Base-by-base conservation (phyloP, 2,113 vertebrate genomes). In the Colaptes auratus region DNA sequence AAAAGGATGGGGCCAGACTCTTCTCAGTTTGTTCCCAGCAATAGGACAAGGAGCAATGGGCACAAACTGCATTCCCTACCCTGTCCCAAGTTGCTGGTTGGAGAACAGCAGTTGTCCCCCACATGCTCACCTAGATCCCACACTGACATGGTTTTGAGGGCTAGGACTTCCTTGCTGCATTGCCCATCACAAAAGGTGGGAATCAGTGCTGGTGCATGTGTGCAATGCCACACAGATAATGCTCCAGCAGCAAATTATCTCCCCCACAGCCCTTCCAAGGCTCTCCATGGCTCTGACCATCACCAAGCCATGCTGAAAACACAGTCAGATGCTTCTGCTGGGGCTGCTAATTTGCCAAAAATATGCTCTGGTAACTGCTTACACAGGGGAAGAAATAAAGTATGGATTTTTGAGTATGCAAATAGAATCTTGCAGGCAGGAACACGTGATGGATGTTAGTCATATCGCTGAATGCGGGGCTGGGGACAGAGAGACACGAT, bases 401-500 rank as follows among this genome's bases (percentile, higher is more conserved):
- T 85, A 80, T 63, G 82, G 96, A 46, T 69, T 94, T 96, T 70
- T 85, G 95, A 94, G 95, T 85, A 96, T 95, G 96, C 90, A 95
- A 95, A 95, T 95, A 30, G 1, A 63, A 95, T 88, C 91, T 70
- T 73, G 93, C 96, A 96, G 95, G 93, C 90, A 91, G 1, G 4
- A 5, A n/a, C 96, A 95, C 85, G 95, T 95, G 96, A 96, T 35
- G 88, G 93, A n/a, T 82, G 93, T 96, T 92, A 96, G 95, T 96
- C 96, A 96, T 7, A 58, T 79, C 24, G 93, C 96, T 75, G 33
- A 84, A 71, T 7, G 89, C 3, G 3, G 74, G 67, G 61, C 77
- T 93, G 94, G 87, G 30, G 44, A 28, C 33, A 15, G 35, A 20
- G 70, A 58, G 36, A 56, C 87, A 55, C 2, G 19, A 64, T 30